Conservation (phyloP, 1,140 invertebrate genomes). For the Phocides pigmalion region DNA sequence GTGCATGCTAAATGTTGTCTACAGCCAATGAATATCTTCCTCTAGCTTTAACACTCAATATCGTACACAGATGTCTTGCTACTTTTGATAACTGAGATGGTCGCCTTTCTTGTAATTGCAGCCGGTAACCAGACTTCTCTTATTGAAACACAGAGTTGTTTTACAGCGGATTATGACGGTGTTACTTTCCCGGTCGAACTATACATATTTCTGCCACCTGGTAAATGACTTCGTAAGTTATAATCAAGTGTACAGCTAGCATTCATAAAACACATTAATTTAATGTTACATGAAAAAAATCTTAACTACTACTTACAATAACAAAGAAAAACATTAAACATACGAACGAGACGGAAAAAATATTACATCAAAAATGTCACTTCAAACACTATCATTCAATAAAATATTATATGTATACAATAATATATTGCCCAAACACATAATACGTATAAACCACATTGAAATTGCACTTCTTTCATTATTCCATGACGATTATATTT, state of each 20-base stretch:
- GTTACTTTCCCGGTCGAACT: too few species aligned
- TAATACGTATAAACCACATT: conserved; percentile 11
- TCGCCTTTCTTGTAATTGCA: too few species aligned
- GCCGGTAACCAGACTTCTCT: too few species aligned
- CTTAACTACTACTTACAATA: background rate
- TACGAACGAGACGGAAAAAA: conserved; percentile 4
- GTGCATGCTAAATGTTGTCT: too few species aligned
- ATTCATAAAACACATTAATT: background rate
- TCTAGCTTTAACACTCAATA: too few species aligned
- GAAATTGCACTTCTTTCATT: conserved; percentile 20
- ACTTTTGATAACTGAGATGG: too few species aligned
- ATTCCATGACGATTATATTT: background rate
- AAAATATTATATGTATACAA: conserved; percentile 1
- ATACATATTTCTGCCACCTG: too few species aligned
- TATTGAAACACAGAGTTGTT: too few species aligned
- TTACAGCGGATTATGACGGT: too few species aligned
- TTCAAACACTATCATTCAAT: conserved; percentile 1
- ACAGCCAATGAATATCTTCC: too few species aligned
- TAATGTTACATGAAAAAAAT: background rate
- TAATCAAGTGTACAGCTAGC: conserved; percentile 6
- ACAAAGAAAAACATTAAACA: background rate
- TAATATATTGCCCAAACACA: conserved; percentile 13
- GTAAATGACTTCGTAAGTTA: too few species aligned
- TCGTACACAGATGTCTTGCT: too few species aligned
- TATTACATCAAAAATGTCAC: conserved; percentile 7